Base-by-base conservation (phyloP, 1,140 invertebrate genomes). In the Leptoteleia sp. region DNA sequence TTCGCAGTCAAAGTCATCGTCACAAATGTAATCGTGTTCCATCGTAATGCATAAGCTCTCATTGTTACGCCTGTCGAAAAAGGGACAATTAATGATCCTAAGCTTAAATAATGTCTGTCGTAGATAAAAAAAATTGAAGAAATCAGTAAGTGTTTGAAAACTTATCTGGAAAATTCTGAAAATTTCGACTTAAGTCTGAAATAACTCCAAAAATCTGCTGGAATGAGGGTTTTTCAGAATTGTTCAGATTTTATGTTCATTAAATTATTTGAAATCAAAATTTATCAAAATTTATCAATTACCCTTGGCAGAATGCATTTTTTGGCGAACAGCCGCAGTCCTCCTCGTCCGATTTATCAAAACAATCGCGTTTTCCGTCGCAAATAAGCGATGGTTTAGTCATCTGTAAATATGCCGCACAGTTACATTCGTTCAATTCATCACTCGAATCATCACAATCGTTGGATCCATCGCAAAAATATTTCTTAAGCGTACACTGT, bases 301-400 rank as follows among this genome's bases (percentile, higher is more conserved):
- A 92, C 91, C 76, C 88, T 15, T 48, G 76, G 81, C 92, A 93
- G 91, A 92, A 31, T 85, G 89, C n/a, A n/a, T n/a, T 4, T 83
- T 76, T 0, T 1, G 84, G 84, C 9, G 88, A 91, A 83, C 94
- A 95, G 11, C 27, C 86, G 78, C 95, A 96, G 3, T 90, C 85
- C 25, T 92, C 91, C 86, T 97, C 96, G 84, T 97, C 96, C 19
- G 91, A 92, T 80, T 94, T 93, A 83, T 97, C 95, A 37, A 90
- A 89, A 82, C 96, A 97, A 83, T 97, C 93, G 16, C 93, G 88
- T 3, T 93, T 89, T 5, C 94, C 94, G 85, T 97, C 94, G 84
- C 96, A 97, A 19, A 96, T 87, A 55, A 91, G 91, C 3, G 90
- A 87, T 5, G 93, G 92, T 70, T 90, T 85, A 0, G 93, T 92